phyloP scores from a whole-genome alignment of 2,113 vertebrate species.

The Calyptommatus sinebrachiatus region DNA sequence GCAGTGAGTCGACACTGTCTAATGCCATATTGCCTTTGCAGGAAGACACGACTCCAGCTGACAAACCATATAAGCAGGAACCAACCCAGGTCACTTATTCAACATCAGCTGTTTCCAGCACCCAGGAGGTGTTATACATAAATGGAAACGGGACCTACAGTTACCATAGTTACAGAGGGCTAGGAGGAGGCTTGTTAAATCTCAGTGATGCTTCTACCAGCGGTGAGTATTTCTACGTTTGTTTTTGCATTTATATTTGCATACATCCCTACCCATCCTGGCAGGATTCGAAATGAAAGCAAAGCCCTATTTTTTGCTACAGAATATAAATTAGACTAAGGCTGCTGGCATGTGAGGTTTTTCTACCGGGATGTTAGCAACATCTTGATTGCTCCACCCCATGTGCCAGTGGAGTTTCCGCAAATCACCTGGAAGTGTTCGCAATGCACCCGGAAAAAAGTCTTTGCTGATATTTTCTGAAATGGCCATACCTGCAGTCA shows the following conservation, averaged over 20 bases:
- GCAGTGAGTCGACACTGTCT: conserved; percentile 15
- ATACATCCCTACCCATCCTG: neutral
- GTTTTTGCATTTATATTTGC: conserved; percentile 20
- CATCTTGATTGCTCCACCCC: too few relatives aligned
- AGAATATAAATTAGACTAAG: conserved; percentile 14
- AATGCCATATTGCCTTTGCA: conserved; percentile 58
- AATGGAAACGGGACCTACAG: conserved; percentile 85
- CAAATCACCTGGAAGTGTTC: too few relatives aligned
- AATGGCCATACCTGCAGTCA: too few relatives aligned
- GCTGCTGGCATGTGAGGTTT: too few relatives aligned
- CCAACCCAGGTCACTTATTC: conserved; percentile 76
- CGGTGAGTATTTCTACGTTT: conserved; percentile 69
- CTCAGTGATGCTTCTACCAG: conserved; percentile 79
- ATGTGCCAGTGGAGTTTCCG: too few relatives aligned
- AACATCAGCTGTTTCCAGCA: conserved; percentile 76
- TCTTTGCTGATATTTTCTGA: too few relatives aligned
- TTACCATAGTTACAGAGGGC: conserved; percentile 84
- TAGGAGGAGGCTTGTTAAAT: conserved; percentile 81
- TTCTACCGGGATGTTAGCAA: too few relatives aligned
- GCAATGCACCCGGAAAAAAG: too few relatives aligned
- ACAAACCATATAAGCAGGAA: conserved; percentile 79
- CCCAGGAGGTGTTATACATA: conserved; percentile 84
- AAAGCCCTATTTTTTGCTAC: neutral
- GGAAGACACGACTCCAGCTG: conserved; percentile 74
- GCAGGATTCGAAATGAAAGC: neutral